Evolutionary conservation across 2,888 invertebrate species (phyloP).

Genomic region (Selenia dentaria): DNA sequence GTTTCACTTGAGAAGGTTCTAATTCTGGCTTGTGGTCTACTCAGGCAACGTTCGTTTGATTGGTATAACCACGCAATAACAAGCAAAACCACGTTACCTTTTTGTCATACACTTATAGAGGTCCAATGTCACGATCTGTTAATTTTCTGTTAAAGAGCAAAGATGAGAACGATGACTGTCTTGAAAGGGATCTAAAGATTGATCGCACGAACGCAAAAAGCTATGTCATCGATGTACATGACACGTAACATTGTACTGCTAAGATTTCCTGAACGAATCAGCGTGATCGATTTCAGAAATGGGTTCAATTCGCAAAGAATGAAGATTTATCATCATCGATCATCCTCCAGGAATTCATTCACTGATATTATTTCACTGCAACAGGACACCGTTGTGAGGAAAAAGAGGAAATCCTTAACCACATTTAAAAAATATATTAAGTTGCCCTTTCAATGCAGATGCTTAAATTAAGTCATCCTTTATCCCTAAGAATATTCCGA

Average conservation of each 20-base stretch:
- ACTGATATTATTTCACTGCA: not conserved
- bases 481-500: conserved; percentile 16
- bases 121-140: too few relatives aligned
- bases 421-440: too few relatives aligned
- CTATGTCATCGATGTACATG: conserved; percentile 11
- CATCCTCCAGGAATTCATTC: not conserved
- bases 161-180: too few relatives aligned
- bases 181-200: conserved; percentile 33
- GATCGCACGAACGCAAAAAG: conserved; percentile 29
- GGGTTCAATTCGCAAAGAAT: not conserved
- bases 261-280: conserved; percentile 5
- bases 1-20: too few relatives aligned
- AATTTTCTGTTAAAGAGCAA: too few relatives aligned
- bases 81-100: too few relatives aligned
- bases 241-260: conserved; percentile 2
- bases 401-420: too few relatives aligned
- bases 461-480: conserved; percentile 7
- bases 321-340: not conserved
- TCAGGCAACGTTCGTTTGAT: too few relatives aligned
- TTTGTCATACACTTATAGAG: too few relatives aligned
- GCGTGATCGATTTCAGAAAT: conserved; percentile 1
- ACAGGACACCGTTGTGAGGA: too few relatives aligned
- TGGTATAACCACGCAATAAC: too few relatives aligned
- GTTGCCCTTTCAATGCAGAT: not conserved
- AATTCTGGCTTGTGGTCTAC: too few relatives aligned